Percentiles rank a stretch among this genome's conserved stretches.
These are phyloP conservation scores for Tachycineta bicolor DNA, from an alignment of 2,113 vertebrate genomes.

Conservation along the genomic window DNA sequence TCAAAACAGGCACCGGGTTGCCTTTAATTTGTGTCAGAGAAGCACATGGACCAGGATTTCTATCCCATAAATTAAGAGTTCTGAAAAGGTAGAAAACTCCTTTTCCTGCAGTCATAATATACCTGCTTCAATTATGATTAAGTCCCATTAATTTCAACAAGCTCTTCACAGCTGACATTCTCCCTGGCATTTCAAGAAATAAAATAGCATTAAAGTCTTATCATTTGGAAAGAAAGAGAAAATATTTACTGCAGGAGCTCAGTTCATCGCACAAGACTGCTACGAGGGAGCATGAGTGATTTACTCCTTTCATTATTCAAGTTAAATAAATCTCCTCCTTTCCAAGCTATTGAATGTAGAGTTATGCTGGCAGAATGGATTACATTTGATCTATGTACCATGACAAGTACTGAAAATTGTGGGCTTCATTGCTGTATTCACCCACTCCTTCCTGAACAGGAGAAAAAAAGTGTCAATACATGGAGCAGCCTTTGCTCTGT, in stretches of 20 bases:
- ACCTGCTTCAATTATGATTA: neutral
- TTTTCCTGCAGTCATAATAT: neutral
- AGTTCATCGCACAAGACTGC: neutral
- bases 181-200: neutral
- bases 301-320: slow-evolving; percentile 53
- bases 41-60: neutral
- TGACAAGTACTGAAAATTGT: slow-evolving; percentile 70
- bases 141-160: neutral
- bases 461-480: slow-evolving; percentile 67
- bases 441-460: slow-evolving; percentile 63
- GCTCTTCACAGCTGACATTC: neutral
- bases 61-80: neutral
- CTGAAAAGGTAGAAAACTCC: neutral
- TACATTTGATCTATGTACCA: slow-evolving; percentile 65
- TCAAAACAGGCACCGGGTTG: neutral
- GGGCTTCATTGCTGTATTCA: slow-evolving; percentile 64
- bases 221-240: neutral
- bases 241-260: slow-evolving; percentile 16
- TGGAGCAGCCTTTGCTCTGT: slow-evolving; percentile 64
- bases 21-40: neutral
- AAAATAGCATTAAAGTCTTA: neutral
- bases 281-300: slow-evolving; percentile 47
- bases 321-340: slow-evolving; percentile 68
- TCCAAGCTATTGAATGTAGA: slow-evolving; percentile 47
- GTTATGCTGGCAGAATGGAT: slow-evolving; percentile 54